Evolutionary conservation across 1,140 invertebrate genomes (phyloP), one percentile per base, ranked within the genome.

Genomic region (Hermetia illucens): DNA sequence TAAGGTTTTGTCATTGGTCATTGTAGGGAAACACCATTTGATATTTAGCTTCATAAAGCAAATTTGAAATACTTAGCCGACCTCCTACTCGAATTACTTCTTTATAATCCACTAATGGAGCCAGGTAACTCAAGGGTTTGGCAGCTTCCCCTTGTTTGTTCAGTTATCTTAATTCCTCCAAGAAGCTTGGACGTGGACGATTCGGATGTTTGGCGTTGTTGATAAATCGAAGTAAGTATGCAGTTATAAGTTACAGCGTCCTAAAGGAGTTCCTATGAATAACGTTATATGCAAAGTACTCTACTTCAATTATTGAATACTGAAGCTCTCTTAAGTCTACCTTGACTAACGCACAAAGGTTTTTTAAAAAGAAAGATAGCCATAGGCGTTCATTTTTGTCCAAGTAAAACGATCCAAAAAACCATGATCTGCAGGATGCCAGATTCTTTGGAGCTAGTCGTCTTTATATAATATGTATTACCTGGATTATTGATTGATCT

Each of bases 61-160:
- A 36, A 5, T 40, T 37, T 5, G 55, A 41, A 20, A 60, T 40
- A 17, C 37, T 32, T 3, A 66, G 29, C 40, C 63, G 40, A 15
- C 63, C 58, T 2, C 63, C 63, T 2, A 66, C 61, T 19, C 61
- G 44, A 24, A 66, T 21, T 10, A 62, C 33, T 8, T 50, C 51
- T 5, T 49, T 10, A 15, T 52, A n/a, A 39, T 64, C 59, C 10
- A 69, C 15, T 36, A 60, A 61, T 12, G 58, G 62, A 17, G 47
- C 50, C 9, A 65, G 36, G 17, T 17, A 21, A 18, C 12, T 36
- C 19, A 36, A 10, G 4, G 8, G 13, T 20, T 20, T 36, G 13
- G 19, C 4, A 12, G n/a, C 12, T 36, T 24, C 21, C 24, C 24
- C 24, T 27, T 13, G 24, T 22, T 3, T 3, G 5, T 13, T 15